Evolutionary conservation across 2,113 vertebrate genomes (phyloP).

Genomic region (Scopus umbretta): DNA sequence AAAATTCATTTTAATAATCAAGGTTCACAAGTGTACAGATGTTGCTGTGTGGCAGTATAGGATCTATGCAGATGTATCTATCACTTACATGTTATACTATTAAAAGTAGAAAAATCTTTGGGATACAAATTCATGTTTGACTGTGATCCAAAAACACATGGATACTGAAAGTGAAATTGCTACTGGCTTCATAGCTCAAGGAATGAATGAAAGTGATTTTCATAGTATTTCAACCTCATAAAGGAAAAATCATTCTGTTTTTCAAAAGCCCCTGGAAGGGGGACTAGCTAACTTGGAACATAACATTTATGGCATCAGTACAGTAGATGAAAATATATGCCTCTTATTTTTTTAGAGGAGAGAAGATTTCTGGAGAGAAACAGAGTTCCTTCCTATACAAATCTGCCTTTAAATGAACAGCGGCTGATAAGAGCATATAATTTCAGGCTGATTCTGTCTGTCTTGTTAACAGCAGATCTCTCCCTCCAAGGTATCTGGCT

Average conservation of each 20-base stretch:
- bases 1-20: background rate
- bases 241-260: background rate
- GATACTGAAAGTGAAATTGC: conserved; percentile 26
- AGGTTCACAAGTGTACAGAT: background rate
- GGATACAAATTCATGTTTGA: background rate
- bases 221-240: background rate
- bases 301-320: background rate
- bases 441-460: background rate
- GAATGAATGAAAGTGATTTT: background rate
- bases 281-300: background rate
- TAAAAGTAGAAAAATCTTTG: background rate
- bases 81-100: background rate
- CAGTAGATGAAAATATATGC: background rate
- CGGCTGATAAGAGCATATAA: background rate
- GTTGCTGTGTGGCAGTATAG: background rate
- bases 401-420: background rate
- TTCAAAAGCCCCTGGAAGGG: background rate
- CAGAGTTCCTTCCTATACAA: background rate
- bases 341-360: background rate
- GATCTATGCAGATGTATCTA: background rate
- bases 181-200: background rate
- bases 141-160: background rate
- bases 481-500: conserved; percentile 13
- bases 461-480: background rate
- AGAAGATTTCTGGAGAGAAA: background rate